phyloP scores from a whole-genome alignment of 2,888 invertebrate species.

The Drosophila infuscata region DNA sequence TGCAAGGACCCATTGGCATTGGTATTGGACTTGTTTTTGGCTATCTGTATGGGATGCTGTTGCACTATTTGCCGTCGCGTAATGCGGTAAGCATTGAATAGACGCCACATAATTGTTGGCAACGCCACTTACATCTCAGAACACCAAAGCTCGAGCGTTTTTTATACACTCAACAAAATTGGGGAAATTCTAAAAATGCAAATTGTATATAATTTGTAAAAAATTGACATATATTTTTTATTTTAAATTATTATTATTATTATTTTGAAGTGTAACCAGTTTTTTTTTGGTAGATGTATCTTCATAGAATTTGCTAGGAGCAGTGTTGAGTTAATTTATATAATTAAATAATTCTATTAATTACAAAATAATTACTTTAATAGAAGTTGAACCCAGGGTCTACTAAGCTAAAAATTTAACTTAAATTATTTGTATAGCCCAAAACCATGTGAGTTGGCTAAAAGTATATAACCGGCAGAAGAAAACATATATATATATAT shows the following conservation, averaged over 20 bases:
- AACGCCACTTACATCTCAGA: not conserved
- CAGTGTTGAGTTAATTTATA: not conserved
- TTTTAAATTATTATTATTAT: too few species aligned
- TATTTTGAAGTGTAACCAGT: not conserved
- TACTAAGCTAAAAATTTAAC: not conserved
- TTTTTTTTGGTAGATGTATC: not conserved
- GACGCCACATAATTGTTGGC: not conserved
- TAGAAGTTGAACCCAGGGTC: not conserved
- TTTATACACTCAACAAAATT: not conserved
- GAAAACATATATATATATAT: not conserved
- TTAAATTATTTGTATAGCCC: not conserved
- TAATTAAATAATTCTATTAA: too few species aligned
- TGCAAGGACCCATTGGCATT: constrained; percentile 88
- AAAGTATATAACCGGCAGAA: not conserved
- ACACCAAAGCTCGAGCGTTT: constrained; percentile 14
- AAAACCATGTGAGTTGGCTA: not conserved
- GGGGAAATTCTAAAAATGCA: not conserved
- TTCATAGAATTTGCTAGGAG: not conserved
- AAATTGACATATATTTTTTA: not conserved
- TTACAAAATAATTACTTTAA: not conserved
- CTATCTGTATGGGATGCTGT: constrained; percentile 87
- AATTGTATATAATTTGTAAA: not conserved
- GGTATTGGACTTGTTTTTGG: constrained; percentile 88
- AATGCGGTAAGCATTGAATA: constrained; percentile 81
- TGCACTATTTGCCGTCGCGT: constrained; percentile 87